Evolutionary conservation across 2,888 invertebrate genomes (phyloP), one percentile per base, ranked within the genome.

Genomic region (Agonopterix alstromeriana): DNA sequence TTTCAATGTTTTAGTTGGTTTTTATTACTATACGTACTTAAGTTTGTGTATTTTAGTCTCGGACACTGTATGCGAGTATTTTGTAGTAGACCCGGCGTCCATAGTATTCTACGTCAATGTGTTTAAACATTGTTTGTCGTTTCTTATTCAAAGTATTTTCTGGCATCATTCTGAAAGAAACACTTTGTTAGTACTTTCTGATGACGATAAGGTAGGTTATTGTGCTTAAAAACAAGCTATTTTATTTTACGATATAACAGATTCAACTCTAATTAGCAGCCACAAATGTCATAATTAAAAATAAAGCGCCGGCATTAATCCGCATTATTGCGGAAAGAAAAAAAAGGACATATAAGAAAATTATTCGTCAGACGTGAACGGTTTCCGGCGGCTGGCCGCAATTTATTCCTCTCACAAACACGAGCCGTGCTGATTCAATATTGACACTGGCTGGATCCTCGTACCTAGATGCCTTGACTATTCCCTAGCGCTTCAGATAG

Each of bases 401-500:
- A 82, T 84, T 84, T 82, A 83, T 83, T 83, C 82, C 70, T 65
- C 75, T 77, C 82, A 80, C 82, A 83, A 82, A 82, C 81, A 80
- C 70, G 71, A 71, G 65, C 72, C 67, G 70, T 60, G 73, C 77
- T 77, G 78, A 78, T 82, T 81, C 84, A 85, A 85, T 85, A 85
- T 85, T 85, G 83, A 84, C 81, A 76, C 69, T 70, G 65, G 74
- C 73, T 70, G 69, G 67, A 70, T 63, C 58, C 61, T 50, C 59
- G 64, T 70, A 73, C 73, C 76, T 74, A 76, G 73, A 63, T 70
- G 72, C 73, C 76, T 74, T 76, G 73, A 64, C 67, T 74, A 77
- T 76, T 77, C 77, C 74, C 77, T 27, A 12, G 46, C 8, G 46
- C 42, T 42, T 42, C n/a, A 35, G 42, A 10, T 36, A n/a, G 9